These are phyloP conservation scores for Malacosoma neustria DNA, from an alignment of 2,888 invertebrate species.

Conservation along the genomic window DNA sequence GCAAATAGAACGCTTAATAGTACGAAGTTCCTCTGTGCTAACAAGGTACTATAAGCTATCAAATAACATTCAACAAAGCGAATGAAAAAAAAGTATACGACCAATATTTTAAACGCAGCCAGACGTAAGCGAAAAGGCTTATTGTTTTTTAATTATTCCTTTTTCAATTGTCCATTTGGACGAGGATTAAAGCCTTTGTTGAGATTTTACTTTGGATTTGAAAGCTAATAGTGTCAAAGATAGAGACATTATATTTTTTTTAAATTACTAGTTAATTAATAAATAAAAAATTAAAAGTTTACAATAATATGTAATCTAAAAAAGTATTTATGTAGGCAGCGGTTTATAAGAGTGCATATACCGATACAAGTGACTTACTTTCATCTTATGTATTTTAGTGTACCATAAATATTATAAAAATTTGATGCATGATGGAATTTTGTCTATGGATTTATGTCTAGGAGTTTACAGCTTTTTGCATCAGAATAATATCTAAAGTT, in stretches of 20 bases:
- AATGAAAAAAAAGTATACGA: conserved; percentile 8
- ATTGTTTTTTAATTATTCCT: conserved; percentile 10
- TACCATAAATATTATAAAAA: too few species aligned
- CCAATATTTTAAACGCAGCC: conserved; percentile 7
- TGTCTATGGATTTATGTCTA: too few species aligned
- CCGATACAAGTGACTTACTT: too few species aligned
- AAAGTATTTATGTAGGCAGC: too few species aligned
- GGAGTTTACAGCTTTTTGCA: too few species aligned
- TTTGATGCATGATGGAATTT: too few species aligned
- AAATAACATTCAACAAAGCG: conserved; percentile 40
- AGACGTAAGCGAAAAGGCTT: conserved; percentile 21
- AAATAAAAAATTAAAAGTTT: too few species aligned
- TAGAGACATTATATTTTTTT: background rate
- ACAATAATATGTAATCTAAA: too few species aligned
- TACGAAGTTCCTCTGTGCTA: conserved; percentile 39
- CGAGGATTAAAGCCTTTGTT: background rate
- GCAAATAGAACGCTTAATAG: conserved; percentile 29
- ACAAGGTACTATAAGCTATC: conserved; percentile 38
- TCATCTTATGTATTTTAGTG: too few species aligned
- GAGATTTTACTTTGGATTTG: background rate
- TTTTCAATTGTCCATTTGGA: background rate
- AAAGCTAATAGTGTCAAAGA: background rate
- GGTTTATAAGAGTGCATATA: too few species aligned
- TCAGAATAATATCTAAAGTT: too few species aligned
- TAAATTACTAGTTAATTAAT: too few species aligned